Evolutionary conservation across 2,113 vertebrate genomes (phyloP).

Genomic region (Pelvicachromis taeniatus): DNA sequence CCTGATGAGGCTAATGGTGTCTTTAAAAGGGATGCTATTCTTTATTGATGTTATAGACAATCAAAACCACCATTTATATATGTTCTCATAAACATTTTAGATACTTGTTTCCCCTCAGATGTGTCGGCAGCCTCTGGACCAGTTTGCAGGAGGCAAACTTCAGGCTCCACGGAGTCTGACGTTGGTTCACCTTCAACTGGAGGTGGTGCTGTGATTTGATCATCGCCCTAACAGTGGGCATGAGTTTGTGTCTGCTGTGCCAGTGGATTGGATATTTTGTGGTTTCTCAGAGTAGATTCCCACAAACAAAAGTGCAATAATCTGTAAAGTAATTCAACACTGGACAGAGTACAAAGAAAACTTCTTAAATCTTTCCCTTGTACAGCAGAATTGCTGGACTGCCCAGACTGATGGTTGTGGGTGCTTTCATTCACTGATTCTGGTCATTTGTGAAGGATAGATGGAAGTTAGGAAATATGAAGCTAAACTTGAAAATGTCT

Average conservation of each 20-base stretch:
- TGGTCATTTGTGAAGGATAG: too few species aligned
- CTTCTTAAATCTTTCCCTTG: too few species aligned
- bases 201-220: not conserved
- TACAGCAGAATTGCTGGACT: too few species aligned
- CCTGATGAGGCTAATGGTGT: not conserved
- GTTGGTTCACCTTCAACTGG: not conserved
- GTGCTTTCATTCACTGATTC: too few species aligned
- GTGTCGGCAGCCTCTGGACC: not conserved
- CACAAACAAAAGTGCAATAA: too few species aligned
- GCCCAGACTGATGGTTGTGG: too few species aligned
- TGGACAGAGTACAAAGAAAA: too few species aligned
- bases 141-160: not conserved
- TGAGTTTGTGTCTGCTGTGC: not conserved
- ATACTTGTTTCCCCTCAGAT: not conserved
- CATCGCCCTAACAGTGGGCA: not conserved
- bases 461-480: too few species aligned
- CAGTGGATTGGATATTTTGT: not conserved
- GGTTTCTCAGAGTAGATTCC: too few species aligned
- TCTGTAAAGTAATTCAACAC: too few species aligned
- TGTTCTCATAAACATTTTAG: not conserved
- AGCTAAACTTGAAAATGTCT: too few species aligned
- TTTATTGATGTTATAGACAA: not conserved
- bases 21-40: not conserved
- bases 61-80: not conserved
- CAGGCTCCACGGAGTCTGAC: not conserved